phyloP scores from a whole-genome alignment of 2,888 invertebrate genomes.

The Coelogynopora nodosa region DNA sequence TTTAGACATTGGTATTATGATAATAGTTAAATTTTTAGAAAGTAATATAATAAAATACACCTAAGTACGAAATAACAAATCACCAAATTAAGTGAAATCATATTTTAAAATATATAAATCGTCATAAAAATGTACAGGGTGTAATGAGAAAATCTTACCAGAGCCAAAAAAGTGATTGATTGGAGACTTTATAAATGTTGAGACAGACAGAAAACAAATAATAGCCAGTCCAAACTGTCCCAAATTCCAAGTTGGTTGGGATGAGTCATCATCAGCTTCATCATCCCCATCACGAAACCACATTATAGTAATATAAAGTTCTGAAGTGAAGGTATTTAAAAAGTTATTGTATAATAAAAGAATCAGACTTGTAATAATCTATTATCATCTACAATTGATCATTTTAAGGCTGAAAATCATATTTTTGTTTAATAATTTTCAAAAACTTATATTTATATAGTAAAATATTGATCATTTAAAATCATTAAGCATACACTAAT shows the following conservation, averaged over 20 bases:
- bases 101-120: no score
- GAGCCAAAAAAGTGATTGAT: conserved; percentile 45
- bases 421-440: no score
- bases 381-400: neutral
- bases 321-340: neutral
- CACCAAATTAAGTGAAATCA: neutral
- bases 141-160: neutral
- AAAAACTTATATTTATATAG: no score
- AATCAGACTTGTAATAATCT: neutral
- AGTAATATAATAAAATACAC: neutral
- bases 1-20: neutral
- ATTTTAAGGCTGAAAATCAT: no score
- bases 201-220: conserved; percentile 40
- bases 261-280: conserved; percentile 15
- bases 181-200: conserved; percentile 39
- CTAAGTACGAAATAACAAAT: neutral
- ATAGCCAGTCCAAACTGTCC: conserved; percentile 35
- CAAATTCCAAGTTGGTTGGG: conserved; percentile 40
- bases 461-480: no score
- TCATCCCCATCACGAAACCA: conserved; percentile 36
- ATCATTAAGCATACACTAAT: no score
- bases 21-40: neutral
- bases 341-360: no score
- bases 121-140: no score
- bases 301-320: neutral